These are phyloP conservation scores for Drosophila sulfurigaster DNA, from an alignment of 1,140 invertebrate species.

Conservation along the genomic window DNA sequence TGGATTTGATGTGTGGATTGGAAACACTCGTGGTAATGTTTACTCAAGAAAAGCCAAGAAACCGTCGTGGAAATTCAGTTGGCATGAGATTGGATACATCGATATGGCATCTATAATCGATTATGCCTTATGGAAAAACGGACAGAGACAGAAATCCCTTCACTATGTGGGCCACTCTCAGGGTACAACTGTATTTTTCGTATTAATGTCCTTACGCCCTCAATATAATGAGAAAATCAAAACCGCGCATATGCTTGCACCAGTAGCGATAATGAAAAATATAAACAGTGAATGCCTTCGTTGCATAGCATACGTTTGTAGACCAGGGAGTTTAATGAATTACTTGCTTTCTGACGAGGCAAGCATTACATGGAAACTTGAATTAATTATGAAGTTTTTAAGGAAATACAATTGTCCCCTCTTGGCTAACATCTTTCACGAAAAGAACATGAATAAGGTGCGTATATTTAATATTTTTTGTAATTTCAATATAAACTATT, in stretches of 20 bases:
- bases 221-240: constrained; percentile 87
- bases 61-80: constrained; percentile 84
- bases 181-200: constrained; percentile 87
- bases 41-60: neutral
- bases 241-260: constrained; percentile 86
- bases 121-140: constrained; percentile 87
- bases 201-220: constrained; percentile 85
- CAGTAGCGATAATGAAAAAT: constrained; percentile 86
- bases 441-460: too few relatives aligned
- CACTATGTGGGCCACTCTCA: constrained; percentile 89
- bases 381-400: constrained; percentile 51
- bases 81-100: constrained; percentile 89
- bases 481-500: neutral
- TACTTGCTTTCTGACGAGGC: too few relatives aligned
- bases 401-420: constrained; percentile 21
- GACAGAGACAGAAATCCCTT: constrained; percentile 84
- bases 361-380: too few relatives aligned
- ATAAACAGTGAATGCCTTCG: constrained; percentile 71
- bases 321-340: constrained; percentile 32
- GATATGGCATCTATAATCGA: constrained; percentile 90
- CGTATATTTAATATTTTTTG: constrained; percentile 68
- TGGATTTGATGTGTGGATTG: constrained; percentile 89
- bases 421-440: neutral
- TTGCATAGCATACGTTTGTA: constrained; percentile 56
- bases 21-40: constrained; percentile 85